Evolutionary conservation across 2,797 vertebrate genomes (phyloP).

Genomic region (Adelosebastes latens): DNA sequence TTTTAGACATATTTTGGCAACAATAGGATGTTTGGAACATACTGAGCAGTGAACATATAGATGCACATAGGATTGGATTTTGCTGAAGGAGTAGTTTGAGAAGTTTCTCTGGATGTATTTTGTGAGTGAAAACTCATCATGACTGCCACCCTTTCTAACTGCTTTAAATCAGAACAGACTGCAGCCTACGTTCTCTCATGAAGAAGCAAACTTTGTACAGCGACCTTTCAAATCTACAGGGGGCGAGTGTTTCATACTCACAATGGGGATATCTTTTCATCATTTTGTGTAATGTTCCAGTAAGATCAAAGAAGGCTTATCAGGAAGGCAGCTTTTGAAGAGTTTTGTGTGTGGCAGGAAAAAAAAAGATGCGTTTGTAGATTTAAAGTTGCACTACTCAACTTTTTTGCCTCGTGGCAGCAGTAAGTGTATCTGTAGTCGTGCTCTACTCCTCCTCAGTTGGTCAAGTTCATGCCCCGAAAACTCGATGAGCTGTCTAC

Average conservation of each 20-base stretch:
- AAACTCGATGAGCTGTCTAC: slow-evolving; percentile 30
- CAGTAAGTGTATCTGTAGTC: slow-evolving; percentile 5
- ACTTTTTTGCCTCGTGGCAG: slow-evolving; percentile 10
- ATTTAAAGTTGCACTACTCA: not conserved
- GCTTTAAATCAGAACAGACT: not conserved
- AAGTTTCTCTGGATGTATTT: not conserved
- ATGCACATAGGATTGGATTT: not conserved
- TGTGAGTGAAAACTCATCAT: not conserved
- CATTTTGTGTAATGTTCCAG: not conserved
- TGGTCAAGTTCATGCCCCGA: slow-evolving; percentile 26
- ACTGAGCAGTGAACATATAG: not conserved
- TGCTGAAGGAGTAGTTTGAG: not conserved
- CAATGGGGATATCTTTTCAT: not conserved
- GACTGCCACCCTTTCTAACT: not conserved
- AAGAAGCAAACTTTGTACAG: not conserved
- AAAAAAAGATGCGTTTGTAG: not conserved
- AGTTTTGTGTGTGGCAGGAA: not conserved
- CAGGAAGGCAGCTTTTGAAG: not conserved
- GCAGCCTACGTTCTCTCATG: not conserved
- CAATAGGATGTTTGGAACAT: not conserved
- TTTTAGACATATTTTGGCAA: not conserved
- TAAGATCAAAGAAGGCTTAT: not conserved
- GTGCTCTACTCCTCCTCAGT: not conserved
- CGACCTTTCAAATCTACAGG: not conserved
- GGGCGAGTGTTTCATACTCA: not conserved